Evolutionary conservation across 2,797 vertebrate species (phyloP).

Genomic region (Chiloscyllium punctatum): DNA sequence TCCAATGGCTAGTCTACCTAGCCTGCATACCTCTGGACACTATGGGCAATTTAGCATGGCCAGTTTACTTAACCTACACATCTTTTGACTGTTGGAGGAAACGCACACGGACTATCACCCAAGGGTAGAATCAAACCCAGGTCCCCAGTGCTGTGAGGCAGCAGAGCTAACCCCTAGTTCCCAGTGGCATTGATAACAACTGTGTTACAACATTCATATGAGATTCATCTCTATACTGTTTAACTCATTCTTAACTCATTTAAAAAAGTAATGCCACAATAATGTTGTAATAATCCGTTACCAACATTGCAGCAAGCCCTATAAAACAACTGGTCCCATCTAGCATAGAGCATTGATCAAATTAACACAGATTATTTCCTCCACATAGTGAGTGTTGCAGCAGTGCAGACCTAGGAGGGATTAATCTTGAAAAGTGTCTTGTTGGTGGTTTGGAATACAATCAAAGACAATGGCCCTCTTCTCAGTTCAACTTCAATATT

Average conservation of each 20-base stretch:
- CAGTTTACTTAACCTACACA: too few relatives aligned
- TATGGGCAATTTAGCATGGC: too few relatives aligned
- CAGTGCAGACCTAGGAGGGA: neutral
- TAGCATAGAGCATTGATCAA: neutral
- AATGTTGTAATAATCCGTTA: neutral
- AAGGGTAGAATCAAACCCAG: too few relatives aligned
- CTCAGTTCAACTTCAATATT: neutral
- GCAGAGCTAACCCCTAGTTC: too few relatives aligned
- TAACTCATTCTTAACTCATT: neutral
- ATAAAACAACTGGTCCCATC: too few relatives aligned
- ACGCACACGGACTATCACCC: too few relatives aligned
- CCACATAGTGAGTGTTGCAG: neutral
- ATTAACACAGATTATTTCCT: neutral
- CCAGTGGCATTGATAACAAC: too few relatives aligned
- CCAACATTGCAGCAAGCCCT: neutral
- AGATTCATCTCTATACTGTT: neutral
- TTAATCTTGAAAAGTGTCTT: neutral
- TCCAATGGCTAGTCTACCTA: too few relatives aligned
- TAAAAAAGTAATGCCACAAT: neutral
- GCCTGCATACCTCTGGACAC: too few relatives aligned
- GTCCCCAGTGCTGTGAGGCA: too few relatives aligned
- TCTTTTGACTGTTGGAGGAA: too few relatives aligned
- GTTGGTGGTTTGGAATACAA: neutral
- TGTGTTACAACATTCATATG: neutral
- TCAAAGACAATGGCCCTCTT: neutral